phyloP scores from a whole-genome alignment of 2,797 vertebrate genomes.

The Ceryle rudis region DNA sequence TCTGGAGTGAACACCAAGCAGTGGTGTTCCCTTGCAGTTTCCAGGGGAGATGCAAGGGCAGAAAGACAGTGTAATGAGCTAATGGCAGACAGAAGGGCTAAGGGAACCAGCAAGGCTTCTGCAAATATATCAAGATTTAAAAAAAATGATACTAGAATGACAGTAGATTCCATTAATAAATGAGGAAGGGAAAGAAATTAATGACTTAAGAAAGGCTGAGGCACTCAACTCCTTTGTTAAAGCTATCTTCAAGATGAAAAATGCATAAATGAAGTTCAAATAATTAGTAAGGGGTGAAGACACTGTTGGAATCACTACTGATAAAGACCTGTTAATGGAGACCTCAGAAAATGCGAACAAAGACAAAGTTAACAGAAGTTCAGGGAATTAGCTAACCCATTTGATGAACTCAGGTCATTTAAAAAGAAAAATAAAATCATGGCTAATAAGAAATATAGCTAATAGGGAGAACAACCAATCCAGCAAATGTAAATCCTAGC shows the following conservation, averaged over 20 bases:
- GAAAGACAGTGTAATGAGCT: not conserved
- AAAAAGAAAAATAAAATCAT: not conserved
- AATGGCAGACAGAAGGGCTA: not conserved
- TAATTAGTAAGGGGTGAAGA: constrained; percentile 44
- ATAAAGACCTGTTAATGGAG: not conserved
- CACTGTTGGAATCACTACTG: not conserved
- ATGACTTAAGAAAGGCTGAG: constrained; percentile 52
- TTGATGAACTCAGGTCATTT: not conserved
- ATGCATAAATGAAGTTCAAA: constrained; percentile 35
- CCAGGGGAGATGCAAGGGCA: not conserved
- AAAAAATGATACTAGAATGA: not conserved
- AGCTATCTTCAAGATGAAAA: constrained; percentile 44
- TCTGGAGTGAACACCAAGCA: not conserved
- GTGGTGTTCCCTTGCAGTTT: not conserved
- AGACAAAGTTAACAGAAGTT: not conserved
- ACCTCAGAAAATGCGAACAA: constrained; percentile 27
- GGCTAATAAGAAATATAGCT: not conserved
- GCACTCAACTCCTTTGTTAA: constrained; percentile 34
- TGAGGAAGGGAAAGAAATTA: constrained; percentile 41
- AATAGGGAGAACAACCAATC: not conserved
- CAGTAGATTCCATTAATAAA: constrained; percentile 49
- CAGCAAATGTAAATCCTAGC: not conserved
- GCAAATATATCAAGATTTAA: constrained; percentile 9
- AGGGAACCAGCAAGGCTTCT: not conserved
- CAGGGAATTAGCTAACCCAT: not conserved